A percentile compares a stretch with the other conserved stretches of the same genome.
Conservation (phyloP, 2,113 vertebrate genomes). For the Steatornis caripensis region DNA sequence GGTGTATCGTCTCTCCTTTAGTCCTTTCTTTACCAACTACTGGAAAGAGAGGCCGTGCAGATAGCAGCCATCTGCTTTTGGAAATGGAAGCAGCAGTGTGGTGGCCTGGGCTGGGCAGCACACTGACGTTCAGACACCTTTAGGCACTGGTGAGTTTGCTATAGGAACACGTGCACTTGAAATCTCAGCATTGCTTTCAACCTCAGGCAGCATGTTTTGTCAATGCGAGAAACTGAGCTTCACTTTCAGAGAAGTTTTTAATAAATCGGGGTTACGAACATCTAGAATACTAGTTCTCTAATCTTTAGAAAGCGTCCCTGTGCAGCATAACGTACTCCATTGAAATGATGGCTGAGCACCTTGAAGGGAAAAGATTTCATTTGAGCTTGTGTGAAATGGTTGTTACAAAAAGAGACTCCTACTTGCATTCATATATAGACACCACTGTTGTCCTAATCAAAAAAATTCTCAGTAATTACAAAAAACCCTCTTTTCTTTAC, state of each 20-base stretch:
- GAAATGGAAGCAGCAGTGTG: background rate
- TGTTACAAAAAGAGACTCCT: too few relatives aligned
- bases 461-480: background rate
- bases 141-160: background rate
- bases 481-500: background rate
- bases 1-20: too few relatives aligned
- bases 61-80: background rate
- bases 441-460: background rate
- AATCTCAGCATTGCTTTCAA: background rate
- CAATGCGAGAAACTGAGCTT: background rate
- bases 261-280: background rate
- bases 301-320: background rate
- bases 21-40: background rate
- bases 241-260: background rate
- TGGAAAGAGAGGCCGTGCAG: background rate
- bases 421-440: too few relatives aligned
- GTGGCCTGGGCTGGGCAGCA: background rate
- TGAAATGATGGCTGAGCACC: background rate
- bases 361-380: background rate
- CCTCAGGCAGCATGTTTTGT: background rate
- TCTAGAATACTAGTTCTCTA: too few relatives aligned
- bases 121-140: background rate
- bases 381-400: background rate
- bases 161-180: background rate
- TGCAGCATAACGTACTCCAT: rapidly evolving